These are phyloP conservation scores for Flabesymbios commensalis DNA, from an alignment of 2,888 invertebrate species.

Conservation along the genomic window DNA sequence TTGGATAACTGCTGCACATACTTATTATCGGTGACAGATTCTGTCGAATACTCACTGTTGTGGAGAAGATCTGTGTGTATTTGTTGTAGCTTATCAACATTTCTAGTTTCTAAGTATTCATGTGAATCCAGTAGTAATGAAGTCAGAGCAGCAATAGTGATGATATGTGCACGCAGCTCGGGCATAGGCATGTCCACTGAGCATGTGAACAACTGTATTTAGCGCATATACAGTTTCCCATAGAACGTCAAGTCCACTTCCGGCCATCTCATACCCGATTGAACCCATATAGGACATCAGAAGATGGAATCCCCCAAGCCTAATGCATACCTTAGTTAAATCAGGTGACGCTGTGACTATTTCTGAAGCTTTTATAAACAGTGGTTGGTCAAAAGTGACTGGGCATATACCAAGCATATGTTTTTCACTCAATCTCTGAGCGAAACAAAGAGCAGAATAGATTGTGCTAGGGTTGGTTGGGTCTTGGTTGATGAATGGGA, in stretches of 20 bases:
- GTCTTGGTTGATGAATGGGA: too few relatives aligned
- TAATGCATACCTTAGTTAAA: not conserved
- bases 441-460: not conserved
- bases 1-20: too few relatives aligned
- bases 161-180: not conserved
- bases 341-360: not conserved
- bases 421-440: not conserved
- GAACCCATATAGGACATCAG: not conserved
- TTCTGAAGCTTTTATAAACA: not conserved
- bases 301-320: constrained; percentile 2
- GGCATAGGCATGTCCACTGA: not conserved
- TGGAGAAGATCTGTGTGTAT: not conserved
- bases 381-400: not conserved
- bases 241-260: not conserved
- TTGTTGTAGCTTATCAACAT: not conserved
- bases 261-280: not conserved
- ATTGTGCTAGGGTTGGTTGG: not conserved
- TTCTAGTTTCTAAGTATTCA: not conserved
- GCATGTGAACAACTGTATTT: not conserved
- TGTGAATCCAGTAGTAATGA: not conserved
- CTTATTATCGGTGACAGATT: too few relatives aligned
- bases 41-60: not conserved
- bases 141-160: not conserved
- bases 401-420: not conserved
- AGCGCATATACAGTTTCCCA: not conserved